These are phyloP conservation scores for Craseonycteris thonglongyai DNA, from an alignment of 2,113 vertebrate species.

Conservation along the genomic window DNA sequence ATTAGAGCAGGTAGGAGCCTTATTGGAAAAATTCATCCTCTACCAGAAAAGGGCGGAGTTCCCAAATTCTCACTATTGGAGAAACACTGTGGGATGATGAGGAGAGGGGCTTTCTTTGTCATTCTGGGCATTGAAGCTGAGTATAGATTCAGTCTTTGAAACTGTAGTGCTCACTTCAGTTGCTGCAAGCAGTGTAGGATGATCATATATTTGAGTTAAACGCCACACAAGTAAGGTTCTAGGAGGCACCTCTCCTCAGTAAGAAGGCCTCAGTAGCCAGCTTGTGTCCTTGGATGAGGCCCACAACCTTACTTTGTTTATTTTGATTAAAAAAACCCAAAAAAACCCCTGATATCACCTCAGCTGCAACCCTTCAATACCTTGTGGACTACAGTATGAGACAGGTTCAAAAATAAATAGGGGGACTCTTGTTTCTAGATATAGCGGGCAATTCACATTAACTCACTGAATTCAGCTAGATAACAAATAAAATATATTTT, in stretches of 20 bases:
- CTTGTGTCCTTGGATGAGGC: background rate
- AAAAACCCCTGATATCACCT: background rate
- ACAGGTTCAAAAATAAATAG: background rate
- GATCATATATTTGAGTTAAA: background rate
- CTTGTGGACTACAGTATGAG: background rate
- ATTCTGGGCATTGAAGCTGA: background rate
- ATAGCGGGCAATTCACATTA: background rate
- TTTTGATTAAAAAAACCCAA: background rate
- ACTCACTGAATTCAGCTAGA: background rate
- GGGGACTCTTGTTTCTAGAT: background rate
- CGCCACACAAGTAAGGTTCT: background rate
- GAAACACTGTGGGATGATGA: background rate
- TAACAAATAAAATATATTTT: background rate
- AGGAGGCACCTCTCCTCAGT: too few relatives aligned
- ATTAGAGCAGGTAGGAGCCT: background rate
- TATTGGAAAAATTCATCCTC: background rate
- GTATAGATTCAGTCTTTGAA: background rate
- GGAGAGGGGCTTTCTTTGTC: background rate
- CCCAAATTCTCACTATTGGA: background rate
- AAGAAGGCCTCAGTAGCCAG: background rate
- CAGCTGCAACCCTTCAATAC: background rate
- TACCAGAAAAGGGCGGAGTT: background rate
- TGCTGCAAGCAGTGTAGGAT: background rate
- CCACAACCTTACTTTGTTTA: background rate
- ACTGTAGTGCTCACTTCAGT: background rate